Percentiles rank a stretch among this genome's conserved stretches.
Conservation (phyloP, 2,888 invertebrate genomes). For the Nephrotoma appendiculata region DNA sequence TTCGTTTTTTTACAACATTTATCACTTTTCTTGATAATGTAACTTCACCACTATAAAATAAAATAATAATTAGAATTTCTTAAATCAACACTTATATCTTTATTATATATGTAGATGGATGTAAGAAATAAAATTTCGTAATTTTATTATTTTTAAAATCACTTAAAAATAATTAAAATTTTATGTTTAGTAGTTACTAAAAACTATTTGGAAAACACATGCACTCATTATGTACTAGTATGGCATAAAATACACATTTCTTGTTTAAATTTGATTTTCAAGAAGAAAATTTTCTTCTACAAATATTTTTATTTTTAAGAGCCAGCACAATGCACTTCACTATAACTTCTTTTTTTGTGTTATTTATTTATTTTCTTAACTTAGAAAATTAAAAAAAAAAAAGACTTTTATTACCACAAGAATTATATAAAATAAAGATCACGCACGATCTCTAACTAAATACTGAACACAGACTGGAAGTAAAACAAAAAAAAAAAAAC, state of each 20-base stretch:
- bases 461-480: neutral
- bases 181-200: neutral
- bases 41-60: neutral
- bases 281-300: neutral
- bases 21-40: neutral
- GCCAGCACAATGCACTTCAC: neutral
- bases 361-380: neutral
- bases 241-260: neutral
- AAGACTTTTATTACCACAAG: neutral
- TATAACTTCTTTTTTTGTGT: neutral
- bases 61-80: neutral
- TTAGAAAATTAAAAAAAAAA: neutral
- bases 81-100: neutral
- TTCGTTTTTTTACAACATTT: neutral
- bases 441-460: neutral
- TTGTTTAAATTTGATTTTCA: neutral
- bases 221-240: neutral
- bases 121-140: neutral
- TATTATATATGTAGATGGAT: neutral
- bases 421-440: neutral
- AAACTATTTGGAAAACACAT: neutral
- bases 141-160: neutral
- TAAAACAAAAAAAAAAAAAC: neutral
- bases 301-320: neutral
- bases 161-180: neutral